These are phyloP conservation scores for Epicampocera succincta DNA, from an alignment of 2,888 invertebrate species.

Conservation along the genomic window DNA sequence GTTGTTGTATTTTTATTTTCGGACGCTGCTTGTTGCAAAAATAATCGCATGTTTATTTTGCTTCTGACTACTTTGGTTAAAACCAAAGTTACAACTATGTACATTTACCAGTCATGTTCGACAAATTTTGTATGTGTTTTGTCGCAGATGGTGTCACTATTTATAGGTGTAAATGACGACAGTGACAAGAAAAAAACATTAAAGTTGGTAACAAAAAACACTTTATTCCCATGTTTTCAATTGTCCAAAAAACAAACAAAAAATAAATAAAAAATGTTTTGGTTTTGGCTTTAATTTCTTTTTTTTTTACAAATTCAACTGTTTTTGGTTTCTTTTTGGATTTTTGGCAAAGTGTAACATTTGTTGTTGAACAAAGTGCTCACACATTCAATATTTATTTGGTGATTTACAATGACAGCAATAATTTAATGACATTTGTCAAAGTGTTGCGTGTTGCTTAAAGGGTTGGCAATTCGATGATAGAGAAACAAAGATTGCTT, in stretches of 20 bases:
- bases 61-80: slow-evolving; percentile 50
- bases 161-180: slow-evolving; percentile 69
- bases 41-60: slow-evolving; percentile 42
- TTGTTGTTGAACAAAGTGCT: slow-evolving; percentile 27
- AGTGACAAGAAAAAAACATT: slow-evolving; percentile 46
- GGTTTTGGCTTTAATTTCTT: slow-evolving; percentile 48
- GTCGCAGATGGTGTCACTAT: slow-evolving; percentile 70
- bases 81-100: slow-evolving; percentile 57
- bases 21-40: slow-evolving; percentile 44
- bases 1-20: not conserved
- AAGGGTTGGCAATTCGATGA: not conserved
- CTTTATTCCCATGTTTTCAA: slow-evolving; percentile 38
- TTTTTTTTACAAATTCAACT: not conserved
- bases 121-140: slow-evolving; percentile 71
- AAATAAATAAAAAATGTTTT: slow-evolving; percentile 50
- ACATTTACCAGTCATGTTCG: slow-evolving; percentile 70
- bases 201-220: slow-evolving; percentile 48
- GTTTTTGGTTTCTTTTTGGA: slow-evolving; percentile 9
- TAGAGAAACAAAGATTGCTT: too few relatives aligned
- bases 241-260: slow-evolving; percentile 40
- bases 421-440: slow-evolving; percentile 18
- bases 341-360: slow-evolving; percentile 45
- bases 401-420: slow-evolving; percentile 49
- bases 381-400: slow-evolving; percentile 35
- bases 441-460: not conserved